phyloP scores from a whole-genome alignment of 2,888 invertebrate species.

The Erannis defoliaria region DNA sequence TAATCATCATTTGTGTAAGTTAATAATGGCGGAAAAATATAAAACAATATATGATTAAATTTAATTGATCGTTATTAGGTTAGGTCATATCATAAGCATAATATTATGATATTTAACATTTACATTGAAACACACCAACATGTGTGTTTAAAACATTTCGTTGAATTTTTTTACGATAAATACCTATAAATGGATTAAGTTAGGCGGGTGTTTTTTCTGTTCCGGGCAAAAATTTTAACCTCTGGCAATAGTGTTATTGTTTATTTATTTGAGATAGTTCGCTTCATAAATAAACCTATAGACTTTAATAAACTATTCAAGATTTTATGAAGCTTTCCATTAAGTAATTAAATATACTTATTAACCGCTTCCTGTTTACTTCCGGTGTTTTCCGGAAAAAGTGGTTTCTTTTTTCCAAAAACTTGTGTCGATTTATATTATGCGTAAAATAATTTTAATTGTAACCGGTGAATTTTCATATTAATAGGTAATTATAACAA shows the following conservation, averaged over 20 bases:
- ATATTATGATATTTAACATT: neutral
- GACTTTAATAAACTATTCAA: neutral
- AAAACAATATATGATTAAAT: neutral
- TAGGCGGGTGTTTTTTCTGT: neutral
- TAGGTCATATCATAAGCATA: neutral
- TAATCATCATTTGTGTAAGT: no score
- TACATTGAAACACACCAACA: neutral
- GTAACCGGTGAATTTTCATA: no score
- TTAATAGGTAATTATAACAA: no score
- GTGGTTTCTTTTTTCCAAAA: neutral
- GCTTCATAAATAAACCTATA: neutral
- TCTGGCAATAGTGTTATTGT: neutral
- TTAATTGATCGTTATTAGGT: neutral
- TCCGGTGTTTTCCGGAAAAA: constrained; percentile 11
- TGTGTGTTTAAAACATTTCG: neutral
- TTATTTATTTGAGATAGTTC: no score
- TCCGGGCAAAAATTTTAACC: neutral
- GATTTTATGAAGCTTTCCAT: neutral
- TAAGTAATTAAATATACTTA: neutral
- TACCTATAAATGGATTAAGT: no score
- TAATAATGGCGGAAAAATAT: neutral
- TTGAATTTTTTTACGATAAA: neutral
- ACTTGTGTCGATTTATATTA: neutral
- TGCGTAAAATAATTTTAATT: no score
- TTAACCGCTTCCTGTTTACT: constrained; percentile 19